These are phyloP conservation scores for Myotis pilosus DNA, from an alignment of 2,797 vertebrate species.

Conservation along the genomic window DNA sequence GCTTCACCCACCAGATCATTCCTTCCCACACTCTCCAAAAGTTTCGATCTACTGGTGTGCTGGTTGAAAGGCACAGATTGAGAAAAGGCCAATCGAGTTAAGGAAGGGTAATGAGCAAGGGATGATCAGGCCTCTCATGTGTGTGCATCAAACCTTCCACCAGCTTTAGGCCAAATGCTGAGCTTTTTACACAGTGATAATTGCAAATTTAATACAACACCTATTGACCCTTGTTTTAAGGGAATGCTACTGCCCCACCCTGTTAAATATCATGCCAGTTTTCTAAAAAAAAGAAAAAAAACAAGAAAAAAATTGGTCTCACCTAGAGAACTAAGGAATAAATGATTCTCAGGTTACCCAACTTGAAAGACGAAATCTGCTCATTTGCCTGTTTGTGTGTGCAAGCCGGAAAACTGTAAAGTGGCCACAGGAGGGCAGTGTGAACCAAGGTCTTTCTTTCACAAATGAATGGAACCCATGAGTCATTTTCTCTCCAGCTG, in stretches of 20 bases:
- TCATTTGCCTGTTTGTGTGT: background rate
- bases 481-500: background rate
- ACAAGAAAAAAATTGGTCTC: background rate
- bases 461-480: background rate
- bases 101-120: background rate
- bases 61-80: background rate
- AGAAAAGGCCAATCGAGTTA: background rate
- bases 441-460: background rate
- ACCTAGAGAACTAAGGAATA: background rate
- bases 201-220: background rate
- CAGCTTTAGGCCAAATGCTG: background rate
- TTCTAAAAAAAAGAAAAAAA: background rate
- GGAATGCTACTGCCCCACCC: background rate
- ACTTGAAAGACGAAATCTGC: background rate
- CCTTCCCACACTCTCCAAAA: background rate
- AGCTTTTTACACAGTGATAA: background rate
- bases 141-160: background rate
- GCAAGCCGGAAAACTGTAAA: background rate
- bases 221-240: background rate
- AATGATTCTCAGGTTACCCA: background rate
- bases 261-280: background rate
- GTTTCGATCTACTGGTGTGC: background rate
- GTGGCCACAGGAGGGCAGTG: conserved; percentile 73
- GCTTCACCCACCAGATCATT: background rate
- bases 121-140: background rate